phyloP scores from a whole-genome alignment of 2,888 invertebrate genomes.

The Himalopsyche japonica region DNA sequence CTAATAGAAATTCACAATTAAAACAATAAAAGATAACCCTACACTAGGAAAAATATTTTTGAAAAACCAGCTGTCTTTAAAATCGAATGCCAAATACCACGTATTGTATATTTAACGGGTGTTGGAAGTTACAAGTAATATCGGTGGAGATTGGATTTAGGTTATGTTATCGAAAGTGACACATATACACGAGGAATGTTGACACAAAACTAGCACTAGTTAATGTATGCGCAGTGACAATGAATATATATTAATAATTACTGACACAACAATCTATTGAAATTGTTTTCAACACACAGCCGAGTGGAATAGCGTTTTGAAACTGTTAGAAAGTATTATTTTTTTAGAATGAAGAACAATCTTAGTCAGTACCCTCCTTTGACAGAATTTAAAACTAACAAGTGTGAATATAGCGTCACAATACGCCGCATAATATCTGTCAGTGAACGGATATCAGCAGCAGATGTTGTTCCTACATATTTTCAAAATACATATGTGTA shows the following conservation, averaged over 20 bases:
- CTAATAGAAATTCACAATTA: no score
- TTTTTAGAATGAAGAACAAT: slow-evolving; percentile 15
- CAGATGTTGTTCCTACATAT: not conserved
- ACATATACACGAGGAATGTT: slow-evolving; percentile 13
- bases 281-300: not conserved
- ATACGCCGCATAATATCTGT: slow-evolving; percentile 10
- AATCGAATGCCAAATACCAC: not conserved
- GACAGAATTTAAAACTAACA: slow-evolving; percentile 19
- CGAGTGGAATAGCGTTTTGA: slow-evolving; percentile 6
- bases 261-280: not conserved
- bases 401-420: slow-evolving; percentile 10
- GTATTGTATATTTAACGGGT: slow-evolving; percentile 10
- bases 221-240: not conserved
- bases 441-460: not conserved
- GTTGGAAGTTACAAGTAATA: not conserved
- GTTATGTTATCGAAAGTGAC: slow-evolving; percentile 22
- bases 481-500: no score
- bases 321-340: slow-evolving; percentile 27
- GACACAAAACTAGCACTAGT: not conserved
- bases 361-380: slow-evolving; percentile 17
- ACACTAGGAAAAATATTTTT: no score
- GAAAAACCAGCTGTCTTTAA: no score
- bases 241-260: not conserved
- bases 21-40: no score
- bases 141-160: not conserved